Base-by-base conservation (phyloP, 2,888 invertebrate genomes). In the Phortica okadai region DNA sequence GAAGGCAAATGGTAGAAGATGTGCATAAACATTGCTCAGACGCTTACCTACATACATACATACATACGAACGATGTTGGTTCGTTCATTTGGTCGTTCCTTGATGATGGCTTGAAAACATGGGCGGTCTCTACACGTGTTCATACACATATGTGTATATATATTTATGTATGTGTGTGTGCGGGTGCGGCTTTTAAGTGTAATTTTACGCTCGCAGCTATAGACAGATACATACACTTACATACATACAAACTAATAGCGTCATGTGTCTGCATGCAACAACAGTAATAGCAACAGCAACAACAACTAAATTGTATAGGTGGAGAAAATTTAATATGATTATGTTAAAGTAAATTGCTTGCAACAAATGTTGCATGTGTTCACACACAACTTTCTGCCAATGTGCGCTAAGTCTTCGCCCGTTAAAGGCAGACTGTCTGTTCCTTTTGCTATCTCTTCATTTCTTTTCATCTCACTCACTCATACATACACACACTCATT, bases 311-410 rank as follows among this genome's bases (percentile, higher is more conserved):
- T 33, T 84, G 82, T 76, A 80, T 81, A 76, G 88, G 85, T 83
- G 85, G 88, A 85, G 83, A 86, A 87, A 81, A 88, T 85, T 84
- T 85, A 88, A 85, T 88, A 85, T 85, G 85, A 85, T 85, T 85
- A 85, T 85, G 85, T 82, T 86, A 81, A 85, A 83, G 88, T 87
- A 85, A 85, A 85, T 85, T 87, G 88, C 85, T 85, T 87, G 85
- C 87, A 88, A 85, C 84, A 87, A 85, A 85, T 81, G 88, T 83
- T 87, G 88, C 85, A 84, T 77, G 82, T 75, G 78, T 80, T 70
- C 44, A 67, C 66, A 70, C 75, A 74, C 70, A 16, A 59, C 75
- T 66, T 62, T 56, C 62, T 62, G 72, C 44, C 58, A 69, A 58
- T 33, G n/a, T 77, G 74, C 25, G 69, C n/a, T 11, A n/a, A 45